Evolutionary conservation across 2,113 vertebrate species (phyloP).

Genomic region (Lagopus leucura): DNA sequence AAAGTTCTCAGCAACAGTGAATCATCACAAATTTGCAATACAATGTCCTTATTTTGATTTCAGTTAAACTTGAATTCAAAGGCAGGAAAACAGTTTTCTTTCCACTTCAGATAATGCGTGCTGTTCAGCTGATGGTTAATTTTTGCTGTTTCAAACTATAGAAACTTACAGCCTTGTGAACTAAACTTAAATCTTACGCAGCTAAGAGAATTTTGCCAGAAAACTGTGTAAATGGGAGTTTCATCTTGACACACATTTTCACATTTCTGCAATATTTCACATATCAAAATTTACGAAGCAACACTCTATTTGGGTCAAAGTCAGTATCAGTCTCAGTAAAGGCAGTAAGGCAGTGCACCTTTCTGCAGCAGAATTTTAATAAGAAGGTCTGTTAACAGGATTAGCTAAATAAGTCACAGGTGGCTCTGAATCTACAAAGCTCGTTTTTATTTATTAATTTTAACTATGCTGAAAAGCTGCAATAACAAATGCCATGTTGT

Average conservation of each 20-base stretch:
- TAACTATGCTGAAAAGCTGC: background rate
- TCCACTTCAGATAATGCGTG: background rate
- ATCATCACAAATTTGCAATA: constrained; percentile 24
- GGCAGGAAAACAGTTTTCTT: background rate
- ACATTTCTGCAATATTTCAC: constrained; percentile 33
- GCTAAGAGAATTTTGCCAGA: constrained; percentile 44
- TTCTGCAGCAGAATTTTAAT: background rate
- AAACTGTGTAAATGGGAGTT: constrained; percentile 34
- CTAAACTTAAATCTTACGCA: constrained; percentile 16
- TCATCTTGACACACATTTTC: background rate
- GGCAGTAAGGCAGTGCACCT: background rate
- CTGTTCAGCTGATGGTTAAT: constrained; percentile 8
- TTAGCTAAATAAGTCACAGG: background rate
- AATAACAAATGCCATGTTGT: background rate
- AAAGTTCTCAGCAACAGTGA: constrained; percentile 42
- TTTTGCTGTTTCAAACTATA: constrained; percentile 50
- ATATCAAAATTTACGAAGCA: constrained; percentile 14
- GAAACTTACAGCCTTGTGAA: constrained; percentile 42
- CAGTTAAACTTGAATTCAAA: constrained; percentile 24
- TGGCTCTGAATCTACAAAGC: background rate
- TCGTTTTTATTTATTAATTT: background rate
- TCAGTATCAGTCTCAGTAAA: background rate
- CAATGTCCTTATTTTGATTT: constrained; percentile 32
- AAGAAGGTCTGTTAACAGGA: background rate
- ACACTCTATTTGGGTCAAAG: background rate